phyloP scores from a whole-genome alignment of 2,113 vertebrate species.

The Xiphophorus hellerii region DNA sequence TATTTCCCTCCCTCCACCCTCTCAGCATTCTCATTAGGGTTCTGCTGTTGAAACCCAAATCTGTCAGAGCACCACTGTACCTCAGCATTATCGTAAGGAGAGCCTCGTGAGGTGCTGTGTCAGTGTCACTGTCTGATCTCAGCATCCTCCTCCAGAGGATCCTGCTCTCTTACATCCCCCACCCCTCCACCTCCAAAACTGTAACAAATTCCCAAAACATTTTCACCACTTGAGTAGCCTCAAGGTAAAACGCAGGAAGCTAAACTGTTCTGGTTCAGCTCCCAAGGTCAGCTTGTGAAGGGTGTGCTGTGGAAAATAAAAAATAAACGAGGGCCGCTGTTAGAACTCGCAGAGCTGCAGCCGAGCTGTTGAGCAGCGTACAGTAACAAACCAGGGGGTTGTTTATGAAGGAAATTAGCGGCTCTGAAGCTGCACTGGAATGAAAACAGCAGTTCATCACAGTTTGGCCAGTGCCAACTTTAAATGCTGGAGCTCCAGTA shows the following conservation, averaged over 20 bases:
- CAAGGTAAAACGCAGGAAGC: constrained; percentile 27
- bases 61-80: constrained; percentile 50
- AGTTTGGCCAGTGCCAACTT: background rate
- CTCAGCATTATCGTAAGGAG: background rate
- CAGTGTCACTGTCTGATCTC: constrained; percentile 23
- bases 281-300: constrained; percentile 42
- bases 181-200: background rate
- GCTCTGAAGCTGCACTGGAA: constrained; percentile 34
- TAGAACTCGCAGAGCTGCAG: constrained; percentile 56
- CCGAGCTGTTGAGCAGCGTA: constrained; percentile 47
- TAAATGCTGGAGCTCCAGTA: background rate
- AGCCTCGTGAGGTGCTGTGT: constrained; percentile 5
- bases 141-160: background rate
- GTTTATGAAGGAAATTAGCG: constrained; percentile 41
- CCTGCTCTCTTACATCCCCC: background rate
- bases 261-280: constrained; percentile 25
- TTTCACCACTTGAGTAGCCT: constrained; percentile 6
- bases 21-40: constrained; percentile 35
- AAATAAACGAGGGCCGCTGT: constrained; percentile 50
- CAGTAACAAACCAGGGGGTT: constrained; percentile 35
- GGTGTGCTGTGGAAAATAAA: constrained; percentile 35
- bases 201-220: constrained; percentile 11
- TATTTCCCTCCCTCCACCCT: background rate
- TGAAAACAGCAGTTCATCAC: constrained; percentile 28
- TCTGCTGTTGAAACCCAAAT: constrained; percentile 60